Percentiles rank a stretch among this genome's conserved stretches.
Evolutionary conservation across 2,888 invertebrate species (phyloP).

Genomic region (Didymodactylos carnosus): DNA sequence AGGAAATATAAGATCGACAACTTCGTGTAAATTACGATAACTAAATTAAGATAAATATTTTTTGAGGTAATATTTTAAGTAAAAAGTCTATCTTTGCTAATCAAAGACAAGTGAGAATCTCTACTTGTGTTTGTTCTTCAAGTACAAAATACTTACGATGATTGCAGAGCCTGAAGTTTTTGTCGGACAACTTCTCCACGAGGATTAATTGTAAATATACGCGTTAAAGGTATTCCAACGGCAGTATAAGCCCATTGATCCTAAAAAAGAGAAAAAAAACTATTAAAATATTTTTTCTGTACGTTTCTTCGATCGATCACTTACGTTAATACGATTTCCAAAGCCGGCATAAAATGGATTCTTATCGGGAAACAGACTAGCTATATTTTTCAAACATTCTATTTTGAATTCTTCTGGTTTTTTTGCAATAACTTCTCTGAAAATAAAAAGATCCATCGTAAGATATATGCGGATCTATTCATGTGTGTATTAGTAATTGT

Average conservation of each 20-base stretch:
- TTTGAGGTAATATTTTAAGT: neutral
- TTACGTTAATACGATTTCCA: conserved; percentile 61
- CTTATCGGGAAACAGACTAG: conserved; percentile 64
- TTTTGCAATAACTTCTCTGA: conserved; percentile 84
- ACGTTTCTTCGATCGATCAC: too few species aligned
- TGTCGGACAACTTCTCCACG: conserved; percentile 55
- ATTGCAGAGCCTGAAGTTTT: neutral
- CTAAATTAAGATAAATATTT: neutral
- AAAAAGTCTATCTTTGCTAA: too few species aligned
- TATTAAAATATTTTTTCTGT: neutral
- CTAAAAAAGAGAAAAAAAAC: neutral
- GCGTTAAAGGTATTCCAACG: conserved; percentile 77
- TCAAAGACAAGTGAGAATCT: too few species aligned
- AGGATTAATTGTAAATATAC: conserved; percentile 93
- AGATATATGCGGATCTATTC: too few species aligned
- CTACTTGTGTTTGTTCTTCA: too few species aligned
- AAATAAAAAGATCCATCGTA: too few species aligned
- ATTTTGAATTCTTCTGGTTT: conserved; percentile 99
- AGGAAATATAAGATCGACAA: conserved; percentile 89
- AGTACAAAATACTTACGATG: conserved; percentile 41
- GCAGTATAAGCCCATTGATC: conserved; percentile 46
- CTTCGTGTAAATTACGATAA: conserved; percentile 74
- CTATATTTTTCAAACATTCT: conserved; percentile 82
- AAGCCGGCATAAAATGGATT: conserved; percentile 97
- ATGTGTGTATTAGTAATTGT: too few species aligned